These are phyloP conservation scores for Lynx canadensis DNA, from an alignment of 2,113 vertebrate genomes.

Conservation along the genomic window DNA sequence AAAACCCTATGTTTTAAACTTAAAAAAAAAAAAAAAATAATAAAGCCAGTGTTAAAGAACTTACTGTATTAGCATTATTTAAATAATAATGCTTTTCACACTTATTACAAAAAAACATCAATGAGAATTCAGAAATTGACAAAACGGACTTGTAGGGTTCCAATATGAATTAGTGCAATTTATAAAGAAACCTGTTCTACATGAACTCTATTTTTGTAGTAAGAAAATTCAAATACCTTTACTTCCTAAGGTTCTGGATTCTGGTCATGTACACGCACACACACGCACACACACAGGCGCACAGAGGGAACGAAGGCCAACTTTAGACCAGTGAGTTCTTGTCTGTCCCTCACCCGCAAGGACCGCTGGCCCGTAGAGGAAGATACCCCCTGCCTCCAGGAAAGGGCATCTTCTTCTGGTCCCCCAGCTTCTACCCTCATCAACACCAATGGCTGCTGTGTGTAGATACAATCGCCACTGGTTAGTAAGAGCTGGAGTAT, in stretches of 20 bases:
- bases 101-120: slow-evolving; percentile 58
- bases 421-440: slow-evolving; percentile 29
- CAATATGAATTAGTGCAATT: slow-evolving; percentile 76
- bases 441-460: slow-evolving; percentile 51
- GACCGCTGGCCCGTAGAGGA: rapidly evolving
- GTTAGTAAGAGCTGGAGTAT: not conserved
- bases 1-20: slow-evolving; percentile 58
- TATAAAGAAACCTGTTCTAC: slow-evolving; percentile 68
- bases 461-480: not conserved
- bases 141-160: slow-evolving; percentile 69
- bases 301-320: not conserved
- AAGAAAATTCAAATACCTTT: slow-evolving; percentile 77
- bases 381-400: not conserved
- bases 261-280: not conserved
- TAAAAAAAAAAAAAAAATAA: not conserved
- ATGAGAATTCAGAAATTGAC: slow-evolving; percentile 73
- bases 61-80: slow-evolving; percentile 59
- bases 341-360: not conserved
- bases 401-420: slow-evolving; percentile 47
- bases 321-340: not conserved
- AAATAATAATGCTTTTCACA: slow-evolving; percentile 78
- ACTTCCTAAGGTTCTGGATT: slow-evolving; percentile 68
- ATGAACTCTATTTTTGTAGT: slow-evolving; percentile 76
- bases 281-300: not conserved
- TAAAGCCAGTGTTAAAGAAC: slow-evolving; percentile 60